A percentile compares a stretch with the other conserved stretches of the same genome.
These are phyloP conservation scores for Aptenodytes forsteri DNA, from an alignment of 2,113 vertebrate genomes.

Conservation along the genomic window DNA sequence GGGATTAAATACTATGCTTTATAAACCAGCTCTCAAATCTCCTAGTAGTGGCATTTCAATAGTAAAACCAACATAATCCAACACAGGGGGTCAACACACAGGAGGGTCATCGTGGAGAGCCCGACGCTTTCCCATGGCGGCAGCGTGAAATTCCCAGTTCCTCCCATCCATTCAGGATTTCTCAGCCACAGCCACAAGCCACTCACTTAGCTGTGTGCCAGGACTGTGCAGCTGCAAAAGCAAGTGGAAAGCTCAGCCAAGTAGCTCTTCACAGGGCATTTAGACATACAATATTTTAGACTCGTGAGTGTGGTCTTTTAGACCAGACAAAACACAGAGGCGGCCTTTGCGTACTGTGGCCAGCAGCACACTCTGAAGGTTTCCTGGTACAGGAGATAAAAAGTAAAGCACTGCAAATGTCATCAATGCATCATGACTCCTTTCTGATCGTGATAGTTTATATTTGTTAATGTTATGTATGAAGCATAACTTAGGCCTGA, in stretches of 20 bases:
- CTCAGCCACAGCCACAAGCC: neutral
- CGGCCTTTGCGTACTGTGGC: neutral
- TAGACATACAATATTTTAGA: neutral
- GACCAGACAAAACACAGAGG: slow-evolving; percentile 3
- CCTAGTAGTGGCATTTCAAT: neutral
- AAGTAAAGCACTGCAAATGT: neutral
- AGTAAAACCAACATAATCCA: neutral
- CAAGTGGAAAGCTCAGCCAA: neutral
- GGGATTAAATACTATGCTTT: neutral
- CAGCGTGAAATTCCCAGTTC: neutral
- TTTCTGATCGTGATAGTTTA: neutral
- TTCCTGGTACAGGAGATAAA: neutral
- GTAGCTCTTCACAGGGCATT: neutral
- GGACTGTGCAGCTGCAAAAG: slow-evolving; percentile 19
- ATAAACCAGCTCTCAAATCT: neutral
- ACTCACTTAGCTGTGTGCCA: neutral
- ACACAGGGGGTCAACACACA: neutral
- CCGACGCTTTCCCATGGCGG: neutral
- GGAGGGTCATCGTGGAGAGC: neutral
- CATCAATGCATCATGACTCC: neutral
- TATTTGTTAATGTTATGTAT: neutral
- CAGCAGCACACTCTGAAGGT: neutral
- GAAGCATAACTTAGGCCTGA: neutral
- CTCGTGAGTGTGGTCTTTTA: neutral
- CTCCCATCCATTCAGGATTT: neutral